Conservation (phyloP, 1,140 invertebrate genomes). For the Lasioglossum baleicum region DNA sequence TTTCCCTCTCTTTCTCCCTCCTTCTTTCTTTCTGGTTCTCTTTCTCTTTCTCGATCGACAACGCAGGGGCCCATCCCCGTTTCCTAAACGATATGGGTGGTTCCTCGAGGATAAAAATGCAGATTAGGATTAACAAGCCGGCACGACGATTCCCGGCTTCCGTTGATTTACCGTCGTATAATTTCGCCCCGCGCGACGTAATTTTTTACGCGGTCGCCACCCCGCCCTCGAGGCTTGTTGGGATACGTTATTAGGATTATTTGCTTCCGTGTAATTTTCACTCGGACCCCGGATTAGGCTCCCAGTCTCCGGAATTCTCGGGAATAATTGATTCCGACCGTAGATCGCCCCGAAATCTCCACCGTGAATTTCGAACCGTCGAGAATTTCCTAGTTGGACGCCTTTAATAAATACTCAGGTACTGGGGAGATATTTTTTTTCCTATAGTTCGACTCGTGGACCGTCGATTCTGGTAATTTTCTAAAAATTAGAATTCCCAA, state of each 20-base stretch:
- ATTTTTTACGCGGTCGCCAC: slow-evolving; percentile 4
- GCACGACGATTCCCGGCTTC: slow-evolving; percentile 52
- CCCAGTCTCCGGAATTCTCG: slow-evolving; percentile 8
- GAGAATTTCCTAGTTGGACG: neutral
- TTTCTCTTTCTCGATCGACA: neutral
- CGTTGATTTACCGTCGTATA: slow-evolving; percentile 58
- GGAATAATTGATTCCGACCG: neutral
- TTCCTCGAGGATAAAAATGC: slow-evolving; percentile 62
- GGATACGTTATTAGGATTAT: slow-evolving; percentile 34
- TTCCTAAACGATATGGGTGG: slow-evolving; percentile 53
- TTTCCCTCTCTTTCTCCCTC: slow-evolving; percentile 3
- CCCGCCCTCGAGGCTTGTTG: neutral
- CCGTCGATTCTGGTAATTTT: too few relatives aligned
- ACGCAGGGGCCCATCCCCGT: neutral
- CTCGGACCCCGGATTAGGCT: neutral
- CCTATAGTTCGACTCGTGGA: too few relatives aligned
- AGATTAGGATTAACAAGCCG: slow-evolving; percentile 66
- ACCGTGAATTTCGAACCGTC: neutral
- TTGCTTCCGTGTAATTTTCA: slow-evolving; percentile 44
- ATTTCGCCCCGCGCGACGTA: slow-evolving; percentile 26
- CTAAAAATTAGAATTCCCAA: too few relatives aligned
- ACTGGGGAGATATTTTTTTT: neutral
- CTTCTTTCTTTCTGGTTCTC: neutral
- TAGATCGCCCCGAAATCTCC: neutral
- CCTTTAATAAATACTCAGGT: neutral